Evolutionary conservation across 1,140 invertebrate genomes (phyloP).

Genomic region (Drosophila sulfurigaster): DNA sequence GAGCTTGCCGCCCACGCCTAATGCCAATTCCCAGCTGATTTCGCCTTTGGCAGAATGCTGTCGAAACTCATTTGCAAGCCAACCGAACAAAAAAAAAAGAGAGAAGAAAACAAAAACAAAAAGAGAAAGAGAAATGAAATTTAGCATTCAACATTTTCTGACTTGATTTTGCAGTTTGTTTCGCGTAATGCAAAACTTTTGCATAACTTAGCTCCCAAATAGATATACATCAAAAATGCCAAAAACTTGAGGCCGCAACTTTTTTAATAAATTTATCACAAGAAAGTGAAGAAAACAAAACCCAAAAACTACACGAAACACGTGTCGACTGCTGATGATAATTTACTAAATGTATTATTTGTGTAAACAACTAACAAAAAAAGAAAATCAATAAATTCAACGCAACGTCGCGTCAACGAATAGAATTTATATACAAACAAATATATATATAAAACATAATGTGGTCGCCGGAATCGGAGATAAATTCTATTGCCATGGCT

Average conservation of each 20-base stretch:
- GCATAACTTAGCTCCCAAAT: slow-evolving; percentile 43
- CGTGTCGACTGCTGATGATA: slow-evolving; percentile 36
- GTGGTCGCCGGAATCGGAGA: slow-evolving; percentile 85
- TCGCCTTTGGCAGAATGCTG: slow-evolving; percentile 24
- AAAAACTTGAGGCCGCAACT: slow-evolving; percentile 61
- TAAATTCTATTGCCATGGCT: slow-evolving; percentile 85
- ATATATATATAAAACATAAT: slow-evolving; percentile 37
- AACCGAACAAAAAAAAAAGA: background rate
- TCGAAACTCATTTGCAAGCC: slow-evolving; percentile 31
- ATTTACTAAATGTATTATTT: slow-evolving; percentile 44
- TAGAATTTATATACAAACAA: background rate
- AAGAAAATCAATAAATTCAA: slow-evolving; percentile 20
- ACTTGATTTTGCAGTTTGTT: slow-evolving; percentile 43
- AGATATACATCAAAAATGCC: slow-evolving; percentile 70
- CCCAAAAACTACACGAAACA: slow-evolving; percentile 25
- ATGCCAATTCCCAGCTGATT: slow-evolving; percentile 1
- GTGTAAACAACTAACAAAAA: slow-evolving; percentile 22
- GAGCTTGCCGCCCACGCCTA: slow-evolving; percentile 1
- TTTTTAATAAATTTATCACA: slow-evolving; percentile 66
- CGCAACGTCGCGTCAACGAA: slow-evolving; percentile 25
- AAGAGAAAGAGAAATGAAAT: too few relatives aligned
- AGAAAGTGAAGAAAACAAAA: slow-evolving; percentile 24
- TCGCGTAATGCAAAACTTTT: slow-evolving; percentile 45
- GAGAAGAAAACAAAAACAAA: too few relatives aligned
- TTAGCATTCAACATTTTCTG: slow-evolving; percentile 25